A percentile compares a stretch with the other conserved stretches of the same genome.
These are phyloP conservation scores for Drosophila histrio DNA, from an alignment of 2,888 invertebrate genomes.

Conservation along the genomic window DNA sequence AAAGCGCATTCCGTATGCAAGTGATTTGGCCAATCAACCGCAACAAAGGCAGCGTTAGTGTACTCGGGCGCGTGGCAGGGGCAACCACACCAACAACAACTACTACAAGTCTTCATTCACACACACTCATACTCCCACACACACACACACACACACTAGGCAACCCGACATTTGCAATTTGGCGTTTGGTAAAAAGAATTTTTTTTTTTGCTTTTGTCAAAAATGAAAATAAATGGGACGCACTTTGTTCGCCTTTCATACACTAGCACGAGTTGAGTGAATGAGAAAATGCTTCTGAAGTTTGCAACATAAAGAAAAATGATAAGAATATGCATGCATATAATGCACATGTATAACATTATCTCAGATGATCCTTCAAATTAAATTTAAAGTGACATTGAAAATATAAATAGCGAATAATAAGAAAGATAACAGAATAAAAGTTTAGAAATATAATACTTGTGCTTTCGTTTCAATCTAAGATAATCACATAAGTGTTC, in stretches of 20 bases:
- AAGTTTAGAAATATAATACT: background rate
- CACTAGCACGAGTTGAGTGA: background rate
- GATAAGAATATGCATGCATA: background rate
- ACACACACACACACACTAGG: background rate
- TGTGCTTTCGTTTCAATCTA: background rate
- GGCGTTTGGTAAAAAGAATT: slow-evolving; percentile 43
- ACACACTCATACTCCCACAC: slow-evolving; percentile 3
- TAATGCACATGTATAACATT: background rate
- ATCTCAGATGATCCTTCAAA: background rate
- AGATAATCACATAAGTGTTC: too few relatives aligned
- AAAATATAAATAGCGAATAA: background rate
- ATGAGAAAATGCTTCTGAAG: background rate
- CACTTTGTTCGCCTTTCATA: slow-evolving; percentile 33
- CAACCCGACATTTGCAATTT: slow-evolving; percentile 55
- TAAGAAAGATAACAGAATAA: background rate
- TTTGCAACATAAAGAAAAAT: slow-evolving; percentile 1
- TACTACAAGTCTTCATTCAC: background rate
- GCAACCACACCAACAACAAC: slow-evolving; percentile 12
- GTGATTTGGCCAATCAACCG: slow-evolving; percentile 76
- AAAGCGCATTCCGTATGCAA: slow-evolving; percentile 59
- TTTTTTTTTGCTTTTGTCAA: slow-evolving; percentile 44
- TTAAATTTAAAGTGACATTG: background rate
- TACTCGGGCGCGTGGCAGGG: slow-evolving; percentile 9
- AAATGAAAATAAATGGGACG: slow-evolving; percentile 68
- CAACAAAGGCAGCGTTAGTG: slow-evolving; percentile 41